These are phyloP conservation scores for Drosophila seclusa DNA, from an alignment of 2,888 invertebrate species.

Conservation along the genomic window DNA sequence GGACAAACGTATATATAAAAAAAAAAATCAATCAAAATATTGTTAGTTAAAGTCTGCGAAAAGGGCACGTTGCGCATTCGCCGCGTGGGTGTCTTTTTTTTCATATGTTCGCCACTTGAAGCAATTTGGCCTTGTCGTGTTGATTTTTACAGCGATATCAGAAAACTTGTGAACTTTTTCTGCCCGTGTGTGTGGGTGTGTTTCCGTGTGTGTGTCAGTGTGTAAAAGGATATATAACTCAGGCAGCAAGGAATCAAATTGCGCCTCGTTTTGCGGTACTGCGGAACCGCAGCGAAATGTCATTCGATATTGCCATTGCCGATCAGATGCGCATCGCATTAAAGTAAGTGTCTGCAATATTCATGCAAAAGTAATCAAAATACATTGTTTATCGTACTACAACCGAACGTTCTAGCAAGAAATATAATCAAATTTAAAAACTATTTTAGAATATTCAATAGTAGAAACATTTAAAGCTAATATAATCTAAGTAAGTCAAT, in stretches of 20 bases:
- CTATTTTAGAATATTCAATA: neutral
- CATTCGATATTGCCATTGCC: conserved; percentile 83
- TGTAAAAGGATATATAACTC: neutral
- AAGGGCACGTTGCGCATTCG: conserved; percentile 54
- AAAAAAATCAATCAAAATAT: conserved; percentile 27
- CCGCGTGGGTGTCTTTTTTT: conserved; percentile 43
- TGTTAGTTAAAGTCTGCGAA: conserved; percentile 27
- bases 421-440: neutral
- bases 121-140: conserved; percentile 38
- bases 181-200: conserved; percentile 6
- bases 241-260: conserved; percentile 47
- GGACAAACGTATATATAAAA: neutral
- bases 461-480: neutral
- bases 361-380: neutral
- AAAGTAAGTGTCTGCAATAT: conserved; percentile 70
- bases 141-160: conserved; percentile 55
- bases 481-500: neutral
- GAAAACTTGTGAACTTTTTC: conserved; percentile 40
- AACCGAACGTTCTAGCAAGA: neutral
- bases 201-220: conserved; percentile 1
- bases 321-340: conserved; percentile 83
- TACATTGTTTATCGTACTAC: neutral
- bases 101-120: conserved; percentile 40
- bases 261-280: conserved; percentile 17
- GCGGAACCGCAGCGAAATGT: conserved; percentile 63